Evolutionary conservation across 2,113 vertebrate species (phyloP).

Genomic region (Burhinus oedicnemus): DNA sequence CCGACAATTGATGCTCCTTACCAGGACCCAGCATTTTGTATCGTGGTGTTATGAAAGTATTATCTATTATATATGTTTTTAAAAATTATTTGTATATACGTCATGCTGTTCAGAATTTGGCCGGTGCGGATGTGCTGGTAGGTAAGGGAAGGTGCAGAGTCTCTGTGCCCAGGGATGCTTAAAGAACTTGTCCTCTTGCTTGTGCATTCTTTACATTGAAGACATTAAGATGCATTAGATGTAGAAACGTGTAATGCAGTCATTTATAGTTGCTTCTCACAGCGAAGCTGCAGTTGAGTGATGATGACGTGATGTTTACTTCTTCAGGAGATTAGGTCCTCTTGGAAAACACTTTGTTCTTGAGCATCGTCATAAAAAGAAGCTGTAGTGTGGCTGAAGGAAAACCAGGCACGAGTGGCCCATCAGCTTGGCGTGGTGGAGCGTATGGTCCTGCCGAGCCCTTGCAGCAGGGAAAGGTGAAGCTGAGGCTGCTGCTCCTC

Average conservation of each 20-base stretch:
- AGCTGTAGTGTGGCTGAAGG: neutral
- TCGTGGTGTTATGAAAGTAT: neutral
- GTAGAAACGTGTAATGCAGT: neutral
- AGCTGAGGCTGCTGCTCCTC: neutral
- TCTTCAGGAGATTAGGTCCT: constrained; percentile 8
- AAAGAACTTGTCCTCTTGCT: neutral
- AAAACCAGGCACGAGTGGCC: neutral
- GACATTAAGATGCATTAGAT: neutral
- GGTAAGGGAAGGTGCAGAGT: neutral
- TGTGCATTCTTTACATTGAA: neutral
- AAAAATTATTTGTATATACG: neutral
- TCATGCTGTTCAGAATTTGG: neutral
- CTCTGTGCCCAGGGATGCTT: neutral
- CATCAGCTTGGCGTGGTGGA: neutral
- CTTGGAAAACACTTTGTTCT: constrained; percentile 29
- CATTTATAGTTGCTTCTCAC: neutral
- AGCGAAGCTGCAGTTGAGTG: neutral
- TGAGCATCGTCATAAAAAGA: constrained; percentile 27
- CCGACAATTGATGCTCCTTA: neutral
- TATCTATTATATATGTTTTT: neutral
- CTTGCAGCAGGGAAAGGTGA: neutral
- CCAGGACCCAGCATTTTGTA: neutral
- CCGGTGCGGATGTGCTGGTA: neutral
- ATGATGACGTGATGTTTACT: constrained; percentile 33
- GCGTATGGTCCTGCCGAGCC: neutral